Conservation (phyloP, 2,797 vertebrate genomes). For the Bradypus variegatus region DNA sequence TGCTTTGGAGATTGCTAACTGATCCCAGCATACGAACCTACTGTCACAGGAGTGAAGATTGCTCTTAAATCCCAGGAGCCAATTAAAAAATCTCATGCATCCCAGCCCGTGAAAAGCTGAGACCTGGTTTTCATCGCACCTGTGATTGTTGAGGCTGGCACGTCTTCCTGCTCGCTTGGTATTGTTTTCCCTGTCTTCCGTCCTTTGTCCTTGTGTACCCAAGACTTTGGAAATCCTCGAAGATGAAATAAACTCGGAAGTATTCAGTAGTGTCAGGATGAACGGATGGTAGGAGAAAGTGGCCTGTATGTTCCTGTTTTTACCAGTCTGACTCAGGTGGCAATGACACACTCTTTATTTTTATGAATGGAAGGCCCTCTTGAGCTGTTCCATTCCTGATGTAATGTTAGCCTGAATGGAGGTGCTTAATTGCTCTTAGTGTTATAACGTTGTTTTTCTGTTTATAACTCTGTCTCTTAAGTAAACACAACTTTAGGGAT, state of each 20-base stretch:
- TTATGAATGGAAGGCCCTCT: neutral
- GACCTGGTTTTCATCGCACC: neutral
- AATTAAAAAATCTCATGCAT: neutral
- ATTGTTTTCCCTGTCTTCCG: neutral
- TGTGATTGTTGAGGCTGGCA: neutral
- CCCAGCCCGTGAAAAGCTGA: neutral
- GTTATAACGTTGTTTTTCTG: neutral
- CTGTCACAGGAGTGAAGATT: neutral
- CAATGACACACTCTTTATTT: neutral
- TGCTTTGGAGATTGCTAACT: neutral
- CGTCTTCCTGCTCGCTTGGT: neutral
- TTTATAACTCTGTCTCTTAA: neutral
- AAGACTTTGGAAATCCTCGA: neutral
- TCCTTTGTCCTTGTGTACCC: neutral
- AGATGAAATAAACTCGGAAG: conserved; percentile 12
- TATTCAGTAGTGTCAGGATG: neutral
- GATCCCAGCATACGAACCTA: neutral
- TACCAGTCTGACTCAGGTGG: neutral
- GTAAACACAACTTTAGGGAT: neutral
- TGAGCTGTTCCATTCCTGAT: neutral
- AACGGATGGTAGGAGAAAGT: conserved; percentile 25
- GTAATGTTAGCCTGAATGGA: neutral
- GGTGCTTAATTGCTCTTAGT: neutral
- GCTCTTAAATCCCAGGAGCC: neutral
- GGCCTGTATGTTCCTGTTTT: neutral